phyloP scores from a whole-genome alignment of 2,888 invertebrate genomes.

The Mythimna impura region DNA sequence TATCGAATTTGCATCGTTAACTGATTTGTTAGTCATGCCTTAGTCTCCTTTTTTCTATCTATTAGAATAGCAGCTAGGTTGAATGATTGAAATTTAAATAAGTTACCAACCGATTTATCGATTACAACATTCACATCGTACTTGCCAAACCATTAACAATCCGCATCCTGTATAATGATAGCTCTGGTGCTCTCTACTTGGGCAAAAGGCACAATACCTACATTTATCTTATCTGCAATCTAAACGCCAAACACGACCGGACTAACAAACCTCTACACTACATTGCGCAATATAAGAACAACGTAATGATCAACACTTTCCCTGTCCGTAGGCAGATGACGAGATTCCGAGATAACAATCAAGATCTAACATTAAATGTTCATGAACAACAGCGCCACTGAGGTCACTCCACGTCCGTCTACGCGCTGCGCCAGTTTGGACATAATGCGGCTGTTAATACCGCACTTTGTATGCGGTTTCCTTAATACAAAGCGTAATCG shows the following conservation, averaged over 20 bases:
- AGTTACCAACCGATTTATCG: background rate
- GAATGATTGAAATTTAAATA: conserved; percentile 12
- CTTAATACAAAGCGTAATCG: conserved; percentile 34
- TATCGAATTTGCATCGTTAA: conserved; percentile 20
- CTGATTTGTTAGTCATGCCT: conserved; percentile 37
- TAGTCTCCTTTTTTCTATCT: background rate
- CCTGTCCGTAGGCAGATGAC: conserved; percentile 75
- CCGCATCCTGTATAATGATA: conserved; percentile 30
- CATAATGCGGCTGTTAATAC: conserved; percentile 45
- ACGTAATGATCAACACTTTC: conserved; percentile 76
- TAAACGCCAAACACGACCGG: conserved; percentile 41
- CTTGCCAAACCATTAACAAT: conserved; percentile 7
- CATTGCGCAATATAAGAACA: conserved; percentile 71
- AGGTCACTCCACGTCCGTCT: conserved; percentile 49
- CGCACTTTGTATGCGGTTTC: conserved; percentile 55
- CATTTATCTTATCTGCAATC: conserved; percentile 33
- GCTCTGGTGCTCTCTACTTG: conserved; percentile 13
- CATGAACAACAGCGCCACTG: conserved; percentile 42
- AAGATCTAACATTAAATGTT: conserved; percentile 43
- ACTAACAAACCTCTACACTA: conserved; percentile 66
- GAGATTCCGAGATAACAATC: conserved; percentile 45
- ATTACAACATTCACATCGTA: conserved; percentile 9
- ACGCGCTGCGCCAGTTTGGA: conserved; percentile 26
- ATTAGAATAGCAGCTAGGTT: background rate
- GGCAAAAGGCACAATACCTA: conserved; percentile 14